Base-by-base conservation (phyloP, 2,888 invertebrate species). In the Thalpophila matura region DNA sequence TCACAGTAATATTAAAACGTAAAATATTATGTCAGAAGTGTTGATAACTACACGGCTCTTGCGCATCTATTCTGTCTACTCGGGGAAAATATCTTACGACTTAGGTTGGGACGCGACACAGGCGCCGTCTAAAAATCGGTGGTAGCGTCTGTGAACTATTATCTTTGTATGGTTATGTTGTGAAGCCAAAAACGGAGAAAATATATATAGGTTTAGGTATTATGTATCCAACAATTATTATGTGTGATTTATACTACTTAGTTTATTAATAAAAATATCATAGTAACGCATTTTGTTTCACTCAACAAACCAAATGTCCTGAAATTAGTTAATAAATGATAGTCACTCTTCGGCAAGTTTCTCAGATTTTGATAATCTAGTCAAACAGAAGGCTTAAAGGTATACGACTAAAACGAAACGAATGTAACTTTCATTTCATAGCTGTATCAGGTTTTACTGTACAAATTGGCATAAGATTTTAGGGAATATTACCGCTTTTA, bases 1-100 rank as follows among this genome's bases (percentile, higher is more conserved):
- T 50, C 50, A 50, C 50, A 50, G 50, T 50, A 50, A 50, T 47
- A 47, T 47, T 47, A 47, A 47, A 47, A 47, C 47, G 47, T 47
- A 47, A 47, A 47, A 47, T 47, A 50, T 50, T 50, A 50, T 50
- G 37, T 38, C 50, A 50, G 50, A 50, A 50, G 50, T 50, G 50
- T 50, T 50, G 50, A 50, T 50, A 50, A 50, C 50, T 50, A 50
- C 50, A 50, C 50, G 37, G 50, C 50, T 26, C 7, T 26, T 26
- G 4, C 26, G 26, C 26, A 26, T 26, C 26, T 26, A 26, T 26
- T 26, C 26, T 26, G 26, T 26, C 26, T 26, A 26, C 26, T 26
- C 26, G 26, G 26, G 26, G 26, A 26, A 26, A 26, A 26, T 26
- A 26, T 26, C 26, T 26, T 26, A 26, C 26, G 26, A 26, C 26